A percentile compares a stretch with the other conserved stretches of the same genome.
These are phyloP conservation scores for Myodes glareolus DNA, from an alignment of 2,113 vertebrate genomes.

Conservation along the genomic window DNA sequence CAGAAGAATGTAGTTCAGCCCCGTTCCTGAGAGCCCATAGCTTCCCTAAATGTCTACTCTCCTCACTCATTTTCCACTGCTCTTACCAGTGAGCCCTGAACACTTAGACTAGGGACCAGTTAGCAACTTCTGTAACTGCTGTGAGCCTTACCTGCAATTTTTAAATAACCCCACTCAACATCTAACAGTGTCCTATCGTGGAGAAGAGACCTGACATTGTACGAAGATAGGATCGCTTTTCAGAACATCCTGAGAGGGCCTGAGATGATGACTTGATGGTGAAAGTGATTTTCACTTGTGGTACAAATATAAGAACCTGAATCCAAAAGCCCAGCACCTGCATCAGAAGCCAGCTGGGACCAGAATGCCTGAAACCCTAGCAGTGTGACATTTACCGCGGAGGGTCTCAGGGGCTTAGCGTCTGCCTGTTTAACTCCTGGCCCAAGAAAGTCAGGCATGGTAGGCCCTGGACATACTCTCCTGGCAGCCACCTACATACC, in stretches of 20 bases:
- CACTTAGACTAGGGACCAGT: background rate
- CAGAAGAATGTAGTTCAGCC: background rate
- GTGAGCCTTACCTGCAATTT: background rate
- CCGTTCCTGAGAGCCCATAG: background rate
- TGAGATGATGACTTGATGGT: background rate
- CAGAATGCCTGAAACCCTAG: background rate
- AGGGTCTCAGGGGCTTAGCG: background rate
- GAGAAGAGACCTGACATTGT: background rate
- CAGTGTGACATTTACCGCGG: rapidly evolving
- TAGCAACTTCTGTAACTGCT: background rate
- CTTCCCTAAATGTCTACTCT: background rate
- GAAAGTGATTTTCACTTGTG: no score
- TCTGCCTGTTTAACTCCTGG: background rate
- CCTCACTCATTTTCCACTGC: background rate
- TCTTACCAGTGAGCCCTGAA: background rate
- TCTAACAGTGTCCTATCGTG: background rate
- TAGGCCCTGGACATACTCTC: no score
- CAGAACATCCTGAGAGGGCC: background rate
- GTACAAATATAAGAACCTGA: background rate
- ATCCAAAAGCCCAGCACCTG: background rate
- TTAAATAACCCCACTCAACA: slow-evolving; percentile 1
- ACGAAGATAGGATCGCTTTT: background rate
- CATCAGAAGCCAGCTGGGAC: background rate
- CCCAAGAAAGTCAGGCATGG: background rate
- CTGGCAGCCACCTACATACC: no score